phyloP scores from a whole-genome alignment of 2,797 vertebrate species.

The Alfaro cultratus region DNA sequence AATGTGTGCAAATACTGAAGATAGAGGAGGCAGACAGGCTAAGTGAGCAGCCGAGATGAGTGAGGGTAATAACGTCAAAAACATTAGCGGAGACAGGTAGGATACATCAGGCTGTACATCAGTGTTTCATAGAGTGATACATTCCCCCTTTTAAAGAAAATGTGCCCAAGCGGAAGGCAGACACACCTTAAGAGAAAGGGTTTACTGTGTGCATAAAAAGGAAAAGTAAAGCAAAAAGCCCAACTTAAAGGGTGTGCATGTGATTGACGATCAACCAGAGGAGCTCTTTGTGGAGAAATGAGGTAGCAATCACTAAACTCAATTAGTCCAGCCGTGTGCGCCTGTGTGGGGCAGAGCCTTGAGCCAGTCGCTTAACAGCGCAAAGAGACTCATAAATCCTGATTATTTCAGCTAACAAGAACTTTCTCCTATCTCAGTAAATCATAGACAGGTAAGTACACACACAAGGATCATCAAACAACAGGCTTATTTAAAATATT shows the following conservation, averaged over 20 bases:
- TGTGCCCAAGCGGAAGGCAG: neutral
- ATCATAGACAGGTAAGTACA: conserved; percentile 58
- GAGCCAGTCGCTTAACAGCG: conserved; percentile 50
- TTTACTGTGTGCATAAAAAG: conserved; percentile 10
- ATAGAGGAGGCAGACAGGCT: neutral
- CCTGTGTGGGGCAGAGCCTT: conserved; percentile 46
- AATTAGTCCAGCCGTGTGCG: conserved; percentile 58
- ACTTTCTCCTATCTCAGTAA: conserved; percentile 52
- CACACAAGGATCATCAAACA: neutral
- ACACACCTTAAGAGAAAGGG: conserved; percentile 7
- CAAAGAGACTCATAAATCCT: conserved; percentile 71
- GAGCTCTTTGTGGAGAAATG: conserved; percentile 58
- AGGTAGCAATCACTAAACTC: conserved; percentile 73
- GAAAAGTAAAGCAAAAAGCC: conserved; percentile 7
- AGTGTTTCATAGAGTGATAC: neutral
- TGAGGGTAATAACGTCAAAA: conserved; percentile 5
- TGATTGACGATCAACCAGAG: conserved; percentile 56
- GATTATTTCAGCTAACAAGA: conserved; percentile 73
- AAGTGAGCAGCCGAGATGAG: neutral
- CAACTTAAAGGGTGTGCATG: conserved; percentile 24
- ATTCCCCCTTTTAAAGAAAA: neutral
- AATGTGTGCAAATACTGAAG: conserved; percentile 1
- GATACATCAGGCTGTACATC: conserved; percentile 8
- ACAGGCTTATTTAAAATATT: neutral
- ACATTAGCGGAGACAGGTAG: conserved; percentile 7